Conservation (phyloP, 2,797 vertebrate species). For the Pelobates cultripes region DNA sequence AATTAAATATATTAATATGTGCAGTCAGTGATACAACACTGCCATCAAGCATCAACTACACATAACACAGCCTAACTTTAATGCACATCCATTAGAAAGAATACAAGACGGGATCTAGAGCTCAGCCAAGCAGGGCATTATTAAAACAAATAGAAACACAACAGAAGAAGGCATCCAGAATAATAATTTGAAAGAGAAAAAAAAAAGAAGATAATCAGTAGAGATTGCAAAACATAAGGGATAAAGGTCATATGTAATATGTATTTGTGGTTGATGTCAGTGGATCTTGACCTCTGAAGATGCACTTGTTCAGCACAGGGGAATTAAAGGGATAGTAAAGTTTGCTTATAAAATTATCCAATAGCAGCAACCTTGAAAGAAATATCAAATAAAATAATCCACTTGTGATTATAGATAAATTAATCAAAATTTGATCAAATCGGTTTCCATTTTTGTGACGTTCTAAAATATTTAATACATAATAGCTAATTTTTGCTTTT, state of each 20-base stretch:
- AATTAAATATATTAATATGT: neutral
- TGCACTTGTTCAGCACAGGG: no score
- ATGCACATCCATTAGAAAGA: neutral
- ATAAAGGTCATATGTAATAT: neutral
- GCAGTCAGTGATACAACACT: slow-evolving; percentile 1
- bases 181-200: neutral
- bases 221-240: neutral
- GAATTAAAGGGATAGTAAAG: no score
- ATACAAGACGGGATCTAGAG: neutral
- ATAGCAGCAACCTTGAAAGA: no score
- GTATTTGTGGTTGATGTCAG: neutral
- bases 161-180: neutral
- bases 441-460: no score
- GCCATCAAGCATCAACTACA: slow-evolving; percentile 14
- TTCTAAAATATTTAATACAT: no score
- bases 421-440: no score
- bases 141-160: neutral
- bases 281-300: neutral
- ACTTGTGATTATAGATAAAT: no score
- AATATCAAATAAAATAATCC: no score
- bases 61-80: neutral
- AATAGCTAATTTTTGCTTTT: no score
- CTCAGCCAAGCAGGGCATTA: neutral
- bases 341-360: no score
- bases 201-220: neutral